These are phyloP conservation scores for Propithecus deckenii DNA, from an alignment of 2,797 vertebrate species.

Conservation along the genomic window DNA sequence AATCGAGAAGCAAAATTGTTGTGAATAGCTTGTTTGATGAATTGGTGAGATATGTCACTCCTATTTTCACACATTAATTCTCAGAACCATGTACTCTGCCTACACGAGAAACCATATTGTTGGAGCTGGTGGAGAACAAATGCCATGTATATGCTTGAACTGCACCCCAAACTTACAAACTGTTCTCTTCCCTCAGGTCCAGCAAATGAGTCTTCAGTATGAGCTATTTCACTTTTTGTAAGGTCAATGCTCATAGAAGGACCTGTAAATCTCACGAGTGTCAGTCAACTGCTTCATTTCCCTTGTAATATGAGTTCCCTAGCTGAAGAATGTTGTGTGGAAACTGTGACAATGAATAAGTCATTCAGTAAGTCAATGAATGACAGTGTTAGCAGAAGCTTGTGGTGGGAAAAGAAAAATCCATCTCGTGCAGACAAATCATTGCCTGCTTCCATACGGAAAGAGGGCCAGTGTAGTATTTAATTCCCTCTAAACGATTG, in stretches of 20 bases:
- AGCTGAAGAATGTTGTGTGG: slow-evolving; percentile 20
- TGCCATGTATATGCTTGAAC: background rate
- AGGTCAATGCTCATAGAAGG: background rate
- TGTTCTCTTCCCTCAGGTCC: background rate
- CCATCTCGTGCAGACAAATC: background rate
- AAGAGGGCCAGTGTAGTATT: background rate
- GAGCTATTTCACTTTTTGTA: background rate
- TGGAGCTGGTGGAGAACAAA: background rate
- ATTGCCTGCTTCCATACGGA: background rate
- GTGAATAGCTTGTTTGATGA: background rate
- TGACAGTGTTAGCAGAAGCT: background rate
- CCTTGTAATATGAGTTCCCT: background rate
- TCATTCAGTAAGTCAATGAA: slow-evolving; percentile 3
- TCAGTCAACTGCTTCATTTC: slow-evolving; percentile 9
- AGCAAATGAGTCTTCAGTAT: background rate
- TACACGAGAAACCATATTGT: background rate
- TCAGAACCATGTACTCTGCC: background rate
- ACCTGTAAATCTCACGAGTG: background rate
- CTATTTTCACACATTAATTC: background rate
- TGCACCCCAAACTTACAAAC: background rate
- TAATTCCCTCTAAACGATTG: background rate
- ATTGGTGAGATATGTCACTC: background rate
- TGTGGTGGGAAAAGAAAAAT: background rate
- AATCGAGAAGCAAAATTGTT: background rate
- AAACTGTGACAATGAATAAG: background rate